Evolutionary conservation across 2,113 vertebrate genomes (phyloP).

Genomic region (Plestiodon gilberti): DNA sequence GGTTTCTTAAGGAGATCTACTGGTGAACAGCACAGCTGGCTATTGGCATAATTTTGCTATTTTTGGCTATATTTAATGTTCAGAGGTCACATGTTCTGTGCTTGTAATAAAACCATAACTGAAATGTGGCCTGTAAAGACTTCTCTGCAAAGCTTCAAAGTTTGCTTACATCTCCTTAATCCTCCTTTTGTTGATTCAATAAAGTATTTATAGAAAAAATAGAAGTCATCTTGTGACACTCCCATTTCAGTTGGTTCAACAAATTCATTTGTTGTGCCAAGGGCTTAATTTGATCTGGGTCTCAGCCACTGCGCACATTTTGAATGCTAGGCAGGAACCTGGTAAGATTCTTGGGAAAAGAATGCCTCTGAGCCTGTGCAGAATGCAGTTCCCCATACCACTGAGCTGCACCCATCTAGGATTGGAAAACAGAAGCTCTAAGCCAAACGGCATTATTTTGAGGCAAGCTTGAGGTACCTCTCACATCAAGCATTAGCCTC

Average conservation of each 20-base stretch:
- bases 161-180: constrained; percentile 5
- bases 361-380: background rate
- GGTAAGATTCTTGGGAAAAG: background rate
- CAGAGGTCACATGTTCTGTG: constrained; percentile 16
- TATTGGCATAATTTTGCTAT: background rate
- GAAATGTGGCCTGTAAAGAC: constrained; percentile 16
- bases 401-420: background rate
- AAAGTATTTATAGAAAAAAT: constrained; percentile 19
- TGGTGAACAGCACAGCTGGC: background rate
- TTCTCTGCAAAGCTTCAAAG: constrained; percentile 16
- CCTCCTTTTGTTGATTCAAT: constrained; percentile 18
- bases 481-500: background rate
- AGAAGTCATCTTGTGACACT: constrained; percentile 45
- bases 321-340: background rate
- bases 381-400: background rate
- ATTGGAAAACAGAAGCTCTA: background rate
- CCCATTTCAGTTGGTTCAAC: constrained; percentile 20
- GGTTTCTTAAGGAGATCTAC: background rate
- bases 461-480: background rate
- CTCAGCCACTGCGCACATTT: background rate
- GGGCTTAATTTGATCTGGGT: background rate
- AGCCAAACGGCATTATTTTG: background rate
- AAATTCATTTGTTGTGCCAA: constrained; percentile 15
- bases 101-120: constrained; percentile 37
- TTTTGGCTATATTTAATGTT: background rate